A percentile compares a stretch with the other conserved stretches of the same genome.
phyloP scores from a whole-genome alignment of 2,113 vertebrate species.

The Arizona elegans region DNA sequence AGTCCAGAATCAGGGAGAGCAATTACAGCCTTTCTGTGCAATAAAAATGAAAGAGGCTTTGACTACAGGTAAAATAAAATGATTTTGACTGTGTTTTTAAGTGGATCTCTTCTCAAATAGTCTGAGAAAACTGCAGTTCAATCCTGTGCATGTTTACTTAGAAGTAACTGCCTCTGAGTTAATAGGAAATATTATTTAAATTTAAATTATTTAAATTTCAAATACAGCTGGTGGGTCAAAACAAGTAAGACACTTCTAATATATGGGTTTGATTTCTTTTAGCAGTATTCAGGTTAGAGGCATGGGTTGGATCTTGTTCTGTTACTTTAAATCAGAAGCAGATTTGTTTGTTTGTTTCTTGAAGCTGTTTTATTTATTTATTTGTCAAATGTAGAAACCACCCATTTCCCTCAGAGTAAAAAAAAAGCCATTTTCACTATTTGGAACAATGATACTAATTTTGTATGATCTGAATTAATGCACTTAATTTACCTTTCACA shows the following conservation, averaged over 20 bases:
- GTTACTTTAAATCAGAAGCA: background rate
- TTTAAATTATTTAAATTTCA: background rate
- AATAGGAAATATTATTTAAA: background rate
- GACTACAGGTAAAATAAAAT: slow-evolving; percentile 80
- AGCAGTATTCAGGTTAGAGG: background rate
- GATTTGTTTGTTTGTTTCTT: background rate
- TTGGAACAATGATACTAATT: background rate
- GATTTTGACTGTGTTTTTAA: slow-evolving; percentile 6
- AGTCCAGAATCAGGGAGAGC: slow-evolving; percentile 67
- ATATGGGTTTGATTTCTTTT: background rate
- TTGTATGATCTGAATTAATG: background rate
- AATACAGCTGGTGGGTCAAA: background rate
- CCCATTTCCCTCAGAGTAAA: background rate
- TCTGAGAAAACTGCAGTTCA: background rate
- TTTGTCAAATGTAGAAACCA: background rate
- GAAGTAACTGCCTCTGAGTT: background rate
- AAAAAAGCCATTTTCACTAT: background rate
- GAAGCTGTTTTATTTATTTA: background rate
- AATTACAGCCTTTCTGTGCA: slow-evolving; percentile 82
- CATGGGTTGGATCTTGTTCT: background rate
- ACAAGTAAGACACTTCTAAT: background rate
- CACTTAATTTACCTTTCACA: background rate
- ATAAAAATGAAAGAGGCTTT: slow-evolving; percentile 96
- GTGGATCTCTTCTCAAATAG: background rate
- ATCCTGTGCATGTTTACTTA: background rate